These are phyloP conservation scores for Amazona vittata DNA, from an alignment of 2,113 vertebrate species.

Conservation along the genomic window DNA sequence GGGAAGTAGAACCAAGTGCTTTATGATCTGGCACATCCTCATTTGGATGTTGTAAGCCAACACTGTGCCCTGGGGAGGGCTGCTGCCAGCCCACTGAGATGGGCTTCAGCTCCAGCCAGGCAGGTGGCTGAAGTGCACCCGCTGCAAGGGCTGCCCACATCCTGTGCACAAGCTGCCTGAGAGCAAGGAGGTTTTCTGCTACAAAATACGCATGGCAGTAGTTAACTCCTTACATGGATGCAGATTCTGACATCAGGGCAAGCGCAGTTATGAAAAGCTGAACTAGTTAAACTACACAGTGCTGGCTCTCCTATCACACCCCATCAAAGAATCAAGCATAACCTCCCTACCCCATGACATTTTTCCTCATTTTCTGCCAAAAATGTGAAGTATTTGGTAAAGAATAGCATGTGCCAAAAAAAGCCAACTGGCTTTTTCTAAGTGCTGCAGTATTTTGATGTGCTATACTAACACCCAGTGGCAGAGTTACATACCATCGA, in stretches of 20 bases:
- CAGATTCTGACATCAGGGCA: background rate
- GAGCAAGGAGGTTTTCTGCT: background rate
- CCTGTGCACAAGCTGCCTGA: background rate
- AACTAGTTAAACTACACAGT: background rate
- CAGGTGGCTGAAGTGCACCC: too few species aligned
- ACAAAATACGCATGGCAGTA: background rate
- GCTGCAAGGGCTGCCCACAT: background rate
- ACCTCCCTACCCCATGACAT: fast-evolving
- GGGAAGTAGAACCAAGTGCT: background rate
- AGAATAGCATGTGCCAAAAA: background rate
- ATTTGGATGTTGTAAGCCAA: background rate
- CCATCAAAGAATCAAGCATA: background rate
- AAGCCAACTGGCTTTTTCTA: background rate
- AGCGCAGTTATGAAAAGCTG: background rate
- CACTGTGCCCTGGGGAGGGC: background rate
- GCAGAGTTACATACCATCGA: conserved; percentile 80
- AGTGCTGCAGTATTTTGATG: background rate
- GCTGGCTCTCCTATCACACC: background rate
- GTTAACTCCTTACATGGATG: background rate
- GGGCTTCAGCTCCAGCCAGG: background rate
- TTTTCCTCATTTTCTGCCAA: background rate
- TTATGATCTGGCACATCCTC: background rate
- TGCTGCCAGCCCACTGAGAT: background rate
- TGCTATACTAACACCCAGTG: background rate
- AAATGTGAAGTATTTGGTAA: background rate